These are phyloP conservation scores for Ptychobarbus kaznakovi DNA, from an alignment of 2,797 vertebrate genomes.

Conservation along the genomic window DNA sequence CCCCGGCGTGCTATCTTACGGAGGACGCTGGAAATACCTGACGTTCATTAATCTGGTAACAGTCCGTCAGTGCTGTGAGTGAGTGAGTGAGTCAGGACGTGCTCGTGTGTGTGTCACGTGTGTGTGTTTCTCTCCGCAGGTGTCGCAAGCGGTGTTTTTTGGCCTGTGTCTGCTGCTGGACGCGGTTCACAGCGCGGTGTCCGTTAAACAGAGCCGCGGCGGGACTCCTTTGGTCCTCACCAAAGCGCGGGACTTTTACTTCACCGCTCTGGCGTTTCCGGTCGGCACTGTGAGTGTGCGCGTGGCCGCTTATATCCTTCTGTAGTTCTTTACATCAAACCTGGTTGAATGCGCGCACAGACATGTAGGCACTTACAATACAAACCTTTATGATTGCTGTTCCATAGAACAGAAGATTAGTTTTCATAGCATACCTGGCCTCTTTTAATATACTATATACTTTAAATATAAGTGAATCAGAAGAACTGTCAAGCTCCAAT, in stretches of 20 bases:
- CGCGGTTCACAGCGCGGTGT: conserved; percentile 45
- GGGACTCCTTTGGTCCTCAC: conserved; percentile 45
- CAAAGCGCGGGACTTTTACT: conserved; percentile 59
- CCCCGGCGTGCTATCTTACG: conserved; percentile 65
- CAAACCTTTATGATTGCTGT: not conserved
- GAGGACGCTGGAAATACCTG: conserved; percentile 78
- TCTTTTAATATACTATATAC: too few relatives aligned
- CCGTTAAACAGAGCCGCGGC: conserved; percentile 40
- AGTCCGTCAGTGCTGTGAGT: not conserved
- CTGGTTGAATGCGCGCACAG: too few relatives aligned
- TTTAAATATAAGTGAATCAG: not conserved
- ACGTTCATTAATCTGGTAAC: conserved; percentile 77
- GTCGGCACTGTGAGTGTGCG: conserved; percentile 61
- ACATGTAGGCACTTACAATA: too few relatives aligned
- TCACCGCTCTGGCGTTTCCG: conserved; percentile 65
- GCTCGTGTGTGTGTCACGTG: not conserved
- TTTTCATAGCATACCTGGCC: not conserved
- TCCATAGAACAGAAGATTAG: not conserved
- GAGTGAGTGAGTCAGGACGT: not conserved
- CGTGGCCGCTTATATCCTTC: too few relatives aligned
- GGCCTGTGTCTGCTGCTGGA: conserved; percentile 59
- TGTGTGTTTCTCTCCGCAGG: conserved; percentile 42
- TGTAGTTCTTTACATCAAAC: not conserved
- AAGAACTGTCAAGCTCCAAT: not conserved
- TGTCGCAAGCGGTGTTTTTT: conserved; percentile 66